Conservation (phyloP, 2,113 vertebrate species). For the Guaruba guarouba region DNA sequence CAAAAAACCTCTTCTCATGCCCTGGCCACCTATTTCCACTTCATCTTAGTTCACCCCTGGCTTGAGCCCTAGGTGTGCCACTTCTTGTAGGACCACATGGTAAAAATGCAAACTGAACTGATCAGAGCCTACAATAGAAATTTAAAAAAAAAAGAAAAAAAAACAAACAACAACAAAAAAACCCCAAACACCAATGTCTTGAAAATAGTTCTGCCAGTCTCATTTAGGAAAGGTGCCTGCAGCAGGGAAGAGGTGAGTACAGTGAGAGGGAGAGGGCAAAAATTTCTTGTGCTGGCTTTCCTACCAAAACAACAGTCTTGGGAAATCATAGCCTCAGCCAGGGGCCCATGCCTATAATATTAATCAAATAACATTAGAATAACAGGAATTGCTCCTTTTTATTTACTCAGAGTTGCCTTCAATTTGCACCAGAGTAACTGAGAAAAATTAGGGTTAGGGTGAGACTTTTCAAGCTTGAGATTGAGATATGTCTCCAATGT, state of each 20-base stretch:
- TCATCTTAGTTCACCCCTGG: background rate
- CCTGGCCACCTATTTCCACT: background rate
- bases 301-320: background rate
- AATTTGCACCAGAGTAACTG: background rate
- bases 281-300: background rate
- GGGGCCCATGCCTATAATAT: background rate
- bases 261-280: background rate
- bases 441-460: background rate
- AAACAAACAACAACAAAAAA: too few species aligned
- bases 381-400: background rate
- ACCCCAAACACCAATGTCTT: background rate
- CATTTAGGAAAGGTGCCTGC: background rate
- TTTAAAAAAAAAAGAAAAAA: background rate
- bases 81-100: background rate
- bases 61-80: background rate
- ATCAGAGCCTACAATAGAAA: background rate
- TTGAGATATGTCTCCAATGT: constrained; percentile 8
- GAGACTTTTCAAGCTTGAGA: constrained; percentile 15
- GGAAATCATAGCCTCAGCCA: background rate
- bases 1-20: background rate
- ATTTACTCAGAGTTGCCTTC: background rate
- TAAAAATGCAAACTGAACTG: background rate
- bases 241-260: background rate
- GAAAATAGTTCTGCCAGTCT: background rate
- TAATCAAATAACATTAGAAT: background rate